Conservation (phyloP, 1,140 invertebrate species). For the Drosophila asahinai region DNA sequence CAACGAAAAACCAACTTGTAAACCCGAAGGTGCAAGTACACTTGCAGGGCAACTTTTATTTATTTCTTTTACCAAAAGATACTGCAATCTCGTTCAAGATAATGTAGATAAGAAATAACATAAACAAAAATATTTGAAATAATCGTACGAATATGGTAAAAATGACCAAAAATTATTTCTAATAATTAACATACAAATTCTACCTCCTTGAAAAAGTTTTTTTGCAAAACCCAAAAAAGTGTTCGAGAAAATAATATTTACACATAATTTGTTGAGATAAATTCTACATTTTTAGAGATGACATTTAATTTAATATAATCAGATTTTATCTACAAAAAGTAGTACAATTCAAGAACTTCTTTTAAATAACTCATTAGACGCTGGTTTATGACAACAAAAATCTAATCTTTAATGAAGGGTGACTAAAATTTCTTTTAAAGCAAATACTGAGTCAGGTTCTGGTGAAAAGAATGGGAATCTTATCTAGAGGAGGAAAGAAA, state of each 20-base stretch:
- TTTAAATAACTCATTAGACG: not conserved
- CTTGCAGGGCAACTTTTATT: not conserved
- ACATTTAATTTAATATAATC: not conserved
- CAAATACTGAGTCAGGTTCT: not conserved
- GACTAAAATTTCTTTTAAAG: not conserved
- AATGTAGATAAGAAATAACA: not conserved
- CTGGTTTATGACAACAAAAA: not conserved
- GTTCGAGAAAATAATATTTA: not conserved
- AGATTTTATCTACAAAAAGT: no score
- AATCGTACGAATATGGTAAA: no score
- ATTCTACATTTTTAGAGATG: not conserved
- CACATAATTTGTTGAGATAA: no score
- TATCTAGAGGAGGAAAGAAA: not conserved
- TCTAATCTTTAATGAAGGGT: not conserved
- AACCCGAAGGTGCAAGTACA: not conserved
- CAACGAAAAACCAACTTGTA: slow-evolving; percentile 3
- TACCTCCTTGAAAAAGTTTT: not conserved
- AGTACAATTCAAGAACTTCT: no score
- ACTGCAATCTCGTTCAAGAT: not conserved
- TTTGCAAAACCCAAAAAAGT: not conserved
- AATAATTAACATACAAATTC: no score
- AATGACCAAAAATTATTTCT: no score
- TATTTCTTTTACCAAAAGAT: not conserved
- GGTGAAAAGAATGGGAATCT: not conserved
- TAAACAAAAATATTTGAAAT: not conserved